phyloP scores from a whole-genome alignment of 2,797 vertebrate genomes.

The Vultur gryphus region DNA sequence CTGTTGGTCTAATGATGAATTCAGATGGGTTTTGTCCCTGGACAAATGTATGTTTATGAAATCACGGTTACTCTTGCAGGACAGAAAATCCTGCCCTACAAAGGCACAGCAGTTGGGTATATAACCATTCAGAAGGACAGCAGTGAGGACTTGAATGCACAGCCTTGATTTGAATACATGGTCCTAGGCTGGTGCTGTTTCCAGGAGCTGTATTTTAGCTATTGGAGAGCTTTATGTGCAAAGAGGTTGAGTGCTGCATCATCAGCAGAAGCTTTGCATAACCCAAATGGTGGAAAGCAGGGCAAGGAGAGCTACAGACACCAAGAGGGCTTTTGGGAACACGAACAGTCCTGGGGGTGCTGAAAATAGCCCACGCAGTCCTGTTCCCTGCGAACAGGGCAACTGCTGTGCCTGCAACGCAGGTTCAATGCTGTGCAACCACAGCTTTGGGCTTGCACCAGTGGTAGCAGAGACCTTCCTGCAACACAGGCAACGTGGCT shows the following conservation, averaged over 20 bases:
- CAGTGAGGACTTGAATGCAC: not conserved
- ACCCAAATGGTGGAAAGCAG: not conserved
- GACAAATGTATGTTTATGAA: not conserved
- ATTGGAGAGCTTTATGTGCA: not conserved
- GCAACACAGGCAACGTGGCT: fast-evolving
- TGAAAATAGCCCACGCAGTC: not conserved
- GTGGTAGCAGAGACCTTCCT: not conserved
- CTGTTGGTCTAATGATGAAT: not conserved
- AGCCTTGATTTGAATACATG: not conserved
- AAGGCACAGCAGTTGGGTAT: not conserved
- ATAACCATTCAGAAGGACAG: not conserved
- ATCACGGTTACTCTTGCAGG: not conserved
- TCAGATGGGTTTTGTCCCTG: not conserved
- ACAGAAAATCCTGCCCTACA: not conserved
- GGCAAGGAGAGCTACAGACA: not conserved
- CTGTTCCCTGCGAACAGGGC: fast-evolving
- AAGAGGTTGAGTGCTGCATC: not conserved
- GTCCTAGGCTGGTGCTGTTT: not conserved
- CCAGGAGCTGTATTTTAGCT: not conserved
- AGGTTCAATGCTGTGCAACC: not conserved
- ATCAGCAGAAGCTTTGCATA: not conserved
- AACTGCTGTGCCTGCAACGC: not conserved
- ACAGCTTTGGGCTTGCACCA: not conserved
- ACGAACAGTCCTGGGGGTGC: not conserved
- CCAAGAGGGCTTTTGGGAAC: not conserved